Evolutionary conservation across 2,113 vertebrate genomes (phyloP).

Genomic region (Tachuris rubrigastra): DNA sequence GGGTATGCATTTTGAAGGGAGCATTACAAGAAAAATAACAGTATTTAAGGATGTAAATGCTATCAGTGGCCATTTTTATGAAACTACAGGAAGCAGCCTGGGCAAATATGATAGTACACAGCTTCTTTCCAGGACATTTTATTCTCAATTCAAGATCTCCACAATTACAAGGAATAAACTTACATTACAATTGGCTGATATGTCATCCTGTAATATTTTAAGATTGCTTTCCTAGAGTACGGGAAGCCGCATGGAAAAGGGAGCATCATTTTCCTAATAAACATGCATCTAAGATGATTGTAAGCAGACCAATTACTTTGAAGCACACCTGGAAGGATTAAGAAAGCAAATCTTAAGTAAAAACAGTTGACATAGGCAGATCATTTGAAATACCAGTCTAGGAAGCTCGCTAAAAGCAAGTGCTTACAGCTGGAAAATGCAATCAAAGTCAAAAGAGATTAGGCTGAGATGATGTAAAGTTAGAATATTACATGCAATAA

Average conservation of each 20-base stretch:
- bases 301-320: neutral
- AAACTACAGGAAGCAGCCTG: neutral
- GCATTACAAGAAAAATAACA: neutral
- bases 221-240: neutral
- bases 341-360: conserved; percentile 23
- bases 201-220: neutral
- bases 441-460: conserved; percentile 32
- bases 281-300: neutral
- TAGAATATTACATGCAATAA: conserved; percentile 28
- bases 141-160: neutral
- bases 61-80: neutral
- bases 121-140: neutral
- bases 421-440: conserved; percentile 41
- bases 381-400: conserved; percentile 7
- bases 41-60: neutral
- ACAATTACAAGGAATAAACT: neutral
- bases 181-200: neutral
- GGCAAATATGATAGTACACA: neutral
- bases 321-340: conserved; percentile 36
- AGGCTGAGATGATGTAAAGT: conserved; percentile 31
- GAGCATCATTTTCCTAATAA: neutral
- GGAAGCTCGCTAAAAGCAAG: neutral
- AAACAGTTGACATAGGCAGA: conserved; percentile 1
- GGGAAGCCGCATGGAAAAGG: neutral
- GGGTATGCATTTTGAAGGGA: neutral